These are phyloP conservation scores for Timema podura DNA, from an alignment of 2,888 invertebrate genomes.

Conservation along the genomic window DNA sequence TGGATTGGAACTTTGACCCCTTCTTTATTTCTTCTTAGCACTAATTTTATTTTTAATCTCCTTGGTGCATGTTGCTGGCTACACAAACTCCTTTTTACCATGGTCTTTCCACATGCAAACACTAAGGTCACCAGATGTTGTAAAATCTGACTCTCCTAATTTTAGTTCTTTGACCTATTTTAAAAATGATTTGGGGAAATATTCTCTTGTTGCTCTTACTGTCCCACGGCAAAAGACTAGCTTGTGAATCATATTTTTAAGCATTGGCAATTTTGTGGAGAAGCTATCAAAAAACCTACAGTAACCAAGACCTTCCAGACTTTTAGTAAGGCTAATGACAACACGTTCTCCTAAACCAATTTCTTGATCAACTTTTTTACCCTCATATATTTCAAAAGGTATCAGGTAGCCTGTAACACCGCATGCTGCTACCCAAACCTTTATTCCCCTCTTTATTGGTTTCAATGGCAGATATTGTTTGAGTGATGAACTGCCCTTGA, in stretches of 20 bases:
- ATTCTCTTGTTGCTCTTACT: conserved; percentile 35
- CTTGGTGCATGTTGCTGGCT: conserved; percentile 34
- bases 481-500: conserved; percentile 33
- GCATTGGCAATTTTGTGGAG: conserved; percentile 36
- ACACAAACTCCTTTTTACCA: conserved; percentile 35
- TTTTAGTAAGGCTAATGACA: conserved; percentile 34
- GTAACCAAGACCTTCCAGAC: conserved; percentile 34
- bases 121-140: conserved; percentile 32
- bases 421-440: conserved; percentile 36
- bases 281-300: conserved; percentile 38
- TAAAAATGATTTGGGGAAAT: conserved; percentile 35
- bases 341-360: conserved; percentile 35
- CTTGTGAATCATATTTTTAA: conserved; percentile 32
- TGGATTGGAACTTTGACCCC: conserved; percentile 32
- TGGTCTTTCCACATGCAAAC: conserved; percentile 38
- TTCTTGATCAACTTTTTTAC: conserved; percentile 9
- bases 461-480: conserved; percentile 26
- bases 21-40: conserved; percentile 34
- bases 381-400: conserved; percentile 30
- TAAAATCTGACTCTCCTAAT: conserved; percentile 34
- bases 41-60: conserved; percentile 28
- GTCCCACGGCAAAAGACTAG: conserved; percentile 38
- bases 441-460: conserved; percentile 33
- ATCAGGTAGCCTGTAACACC: conserved; percentile 30
- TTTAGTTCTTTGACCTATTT: conserved; percentile 34